A percentile compares a stretch with the other conserved stretches of the same genome.
Evolutionary conservation across 53 echinoderm and acorn worm species (phyloP).

Genomic region (Zoroaster sp.): DNA sequence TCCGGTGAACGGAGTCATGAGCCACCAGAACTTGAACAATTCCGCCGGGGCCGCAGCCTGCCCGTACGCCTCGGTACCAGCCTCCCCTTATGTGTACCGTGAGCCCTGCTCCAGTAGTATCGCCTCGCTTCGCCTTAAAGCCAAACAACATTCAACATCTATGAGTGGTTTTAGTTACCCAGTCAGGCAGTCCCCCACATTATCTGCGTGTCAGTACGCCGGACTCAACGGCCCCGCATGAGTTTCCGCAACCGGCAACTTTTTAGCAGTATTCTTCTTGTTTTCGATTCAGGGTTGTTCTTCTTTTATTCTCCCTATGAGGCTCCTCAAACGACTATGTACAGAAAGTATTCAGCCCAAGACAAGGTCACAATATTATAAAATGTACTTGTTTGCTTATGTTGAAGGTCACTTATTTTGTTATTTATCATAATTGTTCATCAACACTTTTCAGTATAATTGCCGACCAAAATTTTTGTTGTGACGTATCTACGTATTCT

Average conservation of each 20-base stretch:
- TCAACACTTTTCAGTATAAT: no score
- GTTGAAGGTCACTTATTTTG: no score
- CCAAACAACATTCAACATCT: slow-evolving; percentile 83
- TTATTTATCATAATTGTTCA: no score
- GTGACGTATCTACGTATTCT: neutral
- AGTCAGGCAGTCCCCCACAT: slow-evolving; percentile 69
- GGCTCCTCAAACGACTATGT: neutral
- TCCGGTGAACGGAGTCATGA: slow-evolving; percentile 80
- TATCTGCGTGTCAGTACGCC: slow-evolving; percentile 93
- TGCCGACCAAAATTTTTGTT: no score
- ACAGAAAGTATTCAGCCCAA: neutral
- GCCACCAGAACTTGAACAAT: slow-evolving; percentile 82
- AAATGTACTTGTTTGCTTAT: no score
- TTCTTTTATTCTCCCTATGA: no score
- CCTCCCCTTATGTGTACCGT: slow-evolving; percentile 86
- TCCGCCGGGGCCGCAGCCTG: slow-evolving; percentile 71
- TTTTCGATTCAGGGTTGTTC: neutral
- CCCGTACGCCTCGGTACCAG: slow-evolving; percentile 77
- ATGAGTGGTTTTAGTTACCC: slow-evolving; percentile 79
- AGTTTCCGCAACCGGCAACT: neutral
- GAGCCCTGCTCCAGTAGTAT: slow-evolving; percentile 93
- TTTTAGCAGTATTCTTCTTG: neutral
- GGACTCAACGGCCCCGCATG: slow-evolving; percentile 78
- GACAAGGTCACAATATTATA: neutral
- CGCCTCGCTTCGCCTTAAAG: slow-evolving; percentile 89